Evolutionary conservation across 1,140 invertebrate species (phyloP), one percentile per base, ranked within the genome.

Genomic region (Bradysia coprophila): DNA sequence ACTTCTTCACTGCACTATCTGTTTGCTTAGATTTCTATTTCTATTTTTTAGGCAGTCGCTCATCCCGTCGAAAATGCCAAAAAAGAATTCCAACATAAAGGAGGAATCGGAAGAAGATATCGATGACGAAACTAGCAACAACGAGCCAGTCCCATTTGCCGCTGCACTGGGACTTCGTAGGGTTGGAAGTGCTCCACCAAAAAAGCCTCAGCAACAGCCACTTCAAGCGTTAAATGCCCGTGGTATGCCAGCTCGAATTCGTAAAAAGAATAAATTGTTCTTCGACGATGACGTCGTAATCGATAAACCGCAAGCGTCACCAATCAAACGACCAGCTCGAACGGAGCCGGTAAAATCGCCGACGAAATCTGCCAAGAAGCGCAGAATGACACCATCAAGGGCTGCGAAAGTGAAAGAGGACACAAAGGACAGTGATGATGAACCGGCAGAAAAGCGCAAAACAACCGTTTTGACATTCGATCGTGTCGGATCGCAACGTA

Each of bases 211-310:
- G 24, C 73, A 71, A 44, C 72, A 77, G 52, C 78, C 76, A 1
- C 68, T 79, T 9, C 76, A 81, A 55, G 75, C 80, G 43, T 59
- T 89, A 2, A 89, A 89, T 61, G 73, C 81, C 9, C 69, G 85
- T 57, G 85, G 85, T 37, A 87, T 86, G 79, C 88, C 89, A 39
- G 81, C 82, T 2, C 69, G 89, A 45, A 89, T 91, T 42, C 67
- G 88, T 40, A 93, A 92, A 60, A 86, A 86, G 54, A 94, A 93
- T 61, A 76, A 76, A 52, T 67, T 90, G 37, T 91, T 92, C 60
- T 91, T 79, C 63, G 88, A 92, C 65, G 87, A 93, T 64, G 82
- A 91, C 55, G 76, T 90, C 53, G 79, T 91, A 32, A 90, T 84
- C 61, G 68, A 72, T 38, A 73, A 71, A 44, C 79, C 79, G 49